Base-by-base conservation (phyloP, 2,797 vertebrate species). In the Enteromius paludinosus region DNA sequence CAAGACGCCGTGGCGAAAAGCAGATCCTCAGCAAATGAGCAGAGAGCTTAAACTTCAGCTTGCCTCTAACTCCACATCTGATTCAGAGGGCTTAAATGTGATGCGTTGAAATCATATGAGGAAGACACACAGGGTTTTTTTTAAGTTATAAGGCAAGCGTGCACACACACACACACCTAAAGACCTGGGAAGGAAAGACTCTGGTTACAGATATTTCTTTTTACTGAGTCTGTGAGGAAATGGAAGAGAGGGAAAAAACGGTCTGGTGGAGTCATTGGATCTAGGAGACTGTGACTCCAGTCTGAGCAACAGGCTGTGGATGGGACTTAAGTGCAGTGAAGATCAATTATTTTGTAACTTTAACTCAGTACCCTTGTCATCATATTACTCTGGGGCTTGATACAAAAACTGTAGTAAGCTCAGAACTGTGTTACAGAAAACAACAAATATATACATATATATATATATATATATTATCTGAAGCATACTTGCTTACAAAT, bases 281-380 rank as follows among this genome's bases (percentile, higher is more conserved):
- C 92, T 89, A 81, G 71, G 73, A 73, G 79, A 69, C 87, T 81
- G 85, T 92, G 90, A 86, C 30, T 83, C 86, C 86, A 88, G 87
- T 86, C 90, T 87, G 88, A 86, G 90, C 90, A 92, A 91, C 90
- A 90, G 89, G 88, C 83, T 88, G 88, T 85, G 89, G 90, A 93
- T 90, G 90, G 89, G 89, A 90, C 90, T 92, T 93, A 92, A 94
- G 94, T 93, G 92, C 90, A 92, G 89, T 78, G 87, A 70, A 62
- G 90, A 94, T 94, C 93, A 94, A 93, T 94, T 84, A 87, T 88
- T 89, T 87, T 91, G 92, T 93, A 94, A 93, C 90, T 91, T 93
- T 91, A 93, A 90, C 93, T 91, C 84, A 84, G 90, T 83, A 88
- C 87, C 87, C 84, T 79, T 73, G 85, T 90, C 90, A 84, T 87